These are phyloP conservation scores for Pipistrellus pygmaeus DNA, from an alignment of 2,797 vertebrate genomes.

Conservation along the genomic window DNA sequence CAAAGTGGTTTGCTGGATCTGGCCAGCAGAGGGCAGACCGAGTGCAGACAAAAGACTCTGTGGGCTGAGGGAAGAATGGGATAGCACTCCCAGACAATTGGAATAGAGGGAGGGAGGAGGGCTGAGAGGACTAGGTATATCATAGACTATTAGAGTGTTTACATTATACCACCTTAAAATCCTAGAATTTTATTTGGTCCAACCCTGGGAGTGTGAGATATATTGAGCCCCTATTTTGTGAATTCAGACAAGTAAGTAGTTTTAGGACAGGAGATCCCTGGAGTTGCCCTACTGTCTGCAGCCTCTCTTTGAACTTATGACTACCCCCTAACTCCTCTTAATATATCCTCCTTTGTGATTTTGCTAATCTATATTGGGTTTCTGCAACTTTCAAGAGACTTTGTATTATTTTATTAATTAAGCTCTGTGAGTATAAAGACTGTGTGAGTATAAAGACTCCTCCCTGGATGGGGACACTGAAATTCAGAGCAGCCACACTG, in stretches of 20 bases:
- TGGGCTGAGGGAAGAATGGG: too few species aligned
- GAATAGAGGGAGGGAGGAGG: neutral
- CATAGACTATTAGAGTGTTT: conserved; percentile 3
- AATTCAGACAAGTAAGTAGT: conserved; percentile 16
- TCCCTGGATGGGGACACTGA: neutral
- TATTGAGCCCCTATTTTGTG: neutral
- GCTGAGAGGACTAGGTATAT: neutral
- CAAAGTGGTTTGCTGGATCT: neutral
- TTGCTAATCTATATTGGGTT: neutral
- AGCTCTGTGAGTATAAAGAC: neutral
- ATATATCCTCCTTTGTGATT: neutral
- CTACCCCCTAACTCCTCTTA: neutral
- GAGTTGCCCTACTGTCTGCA: neutral
- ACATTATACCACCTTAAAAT: neutral
- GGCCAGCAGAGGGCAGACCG: conserved; percentile 78
- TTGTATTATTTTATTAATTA: neutral
- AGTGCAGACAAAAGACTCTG: neutral
- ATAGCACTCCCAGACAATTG: neutral
- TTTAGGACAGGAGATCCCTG: neutral
- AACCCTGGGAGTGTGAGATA: neutral
- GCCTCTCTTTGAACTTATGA: neutral
- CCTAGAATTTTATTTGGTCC: neutral
- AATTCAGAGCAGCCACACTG: neutral
- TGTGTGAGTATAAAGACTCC: neutral
- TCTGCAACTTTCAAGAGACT: conserved; percentile 18